phyloP scores from a whole-genome alignment of 2,113 vertebrate species.

The Eubucco bourcierii region DNA sequence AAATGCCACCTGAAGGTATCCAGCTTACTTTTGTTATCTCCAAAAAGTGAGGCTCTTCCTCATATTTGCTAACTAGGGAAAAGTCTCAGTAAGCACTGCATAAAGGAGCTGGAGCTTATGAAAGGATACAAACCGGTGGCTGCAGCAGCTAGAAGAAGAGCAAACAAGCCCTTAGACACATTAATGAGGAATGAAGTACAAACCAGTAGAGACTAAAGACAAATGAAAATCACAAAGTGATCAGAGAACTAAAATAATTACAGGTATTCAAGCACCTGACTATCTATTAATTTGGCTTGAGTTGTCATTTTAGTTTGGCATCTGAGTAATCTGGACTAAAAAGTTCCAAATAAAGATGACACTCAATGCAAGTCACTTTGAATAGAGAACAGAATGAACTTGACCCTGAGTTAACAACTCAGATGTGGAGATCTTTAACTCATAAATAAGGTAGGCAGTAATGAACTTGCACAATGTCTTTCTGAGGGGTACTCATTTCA shows the following conservation, averaged over 20 bases:
- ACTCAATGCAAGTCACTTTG: neutral
- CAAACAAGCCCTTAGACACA: neutral
- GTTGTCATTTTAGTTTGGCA: neutral
- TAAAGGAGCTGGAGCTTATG: neutral
- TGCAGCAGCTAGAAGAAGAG: neutral
- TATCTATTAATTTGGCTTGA: neutral
- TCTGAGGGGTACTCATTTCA: neutral
- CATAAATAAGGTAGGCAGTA: neutral
- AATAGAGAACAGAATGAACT: neutral
- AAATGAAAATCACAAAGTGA: neutral
- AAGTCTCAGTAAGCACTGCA: neutral
- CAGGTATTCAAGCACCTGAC: neutral
- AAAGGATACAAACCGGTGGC: neutral
- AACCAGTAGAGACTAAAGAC: neutral
- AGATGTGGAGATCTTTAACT: neutral
- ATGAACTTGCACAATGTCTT: neutral
- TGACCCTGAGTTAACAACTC: neutral
- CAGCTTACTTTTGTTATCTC: accelerated
- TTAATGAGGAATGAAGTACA: neutral
- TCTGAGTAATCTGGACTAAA: neutral
- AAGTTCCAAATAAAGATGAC: neutral
- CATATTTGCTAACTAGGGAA: neutral
- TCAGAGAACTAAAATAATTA: neutral
- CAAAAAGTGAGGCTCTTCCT: neutral
- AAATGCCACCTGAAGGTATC: accelerated